Evolutionary conservation across 2,888 invertebrate genomes (phyloP), one percentile per base, ranked within the genome.

Genomic region (Pyrochroa serraticornis): DNA sequence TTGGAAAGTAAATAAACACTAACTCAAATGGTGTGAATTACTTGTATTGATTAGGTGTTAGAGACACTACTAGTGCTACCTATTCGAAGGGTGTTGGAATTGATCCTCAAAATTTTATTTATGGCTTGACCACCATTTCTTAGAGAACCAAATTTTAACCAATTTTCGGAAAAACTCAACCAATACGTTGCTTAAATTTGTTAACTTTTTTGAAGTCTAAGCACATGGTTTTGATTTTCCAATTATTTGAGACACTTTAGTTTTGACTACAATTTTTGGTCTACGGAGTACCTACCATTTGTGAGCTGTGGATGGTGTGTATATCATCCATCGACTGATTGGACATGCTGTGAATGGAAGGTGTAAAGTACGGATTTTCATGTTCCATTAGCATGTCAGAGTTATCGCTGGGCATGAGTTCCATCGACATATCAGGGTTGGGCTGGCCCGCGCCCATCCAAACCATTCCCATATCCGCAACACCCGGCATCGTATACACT

Each of bases 391-490:
- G 64, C 71, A 81, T 77, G 64, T 80, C 79, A 30, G 69, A 68
- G 34, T 74, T 70, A 44, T 81, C 81, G 35, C 67, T 71, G 14
- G 74, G 62, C 62, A 78, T 75, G 10, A 80, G 63, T 9, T 77
- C 77, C 66, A 84, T 80, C 49, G 83, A 80, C 66, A 84, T 76
- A 60, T 83, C 83, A 43, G 75, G 71, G 14, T 81, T 77, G 54
- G 82, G 77, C 66, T 83, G 83, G 34, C 80, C 79, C 54, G 82
- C 82, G 37, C 86, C 86, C 87, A 88, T 87, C 88, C 88, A 88
- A 73, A 87, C 84, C 83, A 86, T 84, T 70, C 85, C 84, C 76
- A 85, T 79, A 72, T 86, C 86, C 65, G 84, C 79, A 69, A 84
- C 81, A 65, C 82, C 82, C 65, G 83, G 82, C 81, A 84, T 83